Percentiles rank a stretch among this genome's conserved stretches.
Conservation (phyloP, 2,888 invertebrate species). For the Drosophila quinaria region DNA sequence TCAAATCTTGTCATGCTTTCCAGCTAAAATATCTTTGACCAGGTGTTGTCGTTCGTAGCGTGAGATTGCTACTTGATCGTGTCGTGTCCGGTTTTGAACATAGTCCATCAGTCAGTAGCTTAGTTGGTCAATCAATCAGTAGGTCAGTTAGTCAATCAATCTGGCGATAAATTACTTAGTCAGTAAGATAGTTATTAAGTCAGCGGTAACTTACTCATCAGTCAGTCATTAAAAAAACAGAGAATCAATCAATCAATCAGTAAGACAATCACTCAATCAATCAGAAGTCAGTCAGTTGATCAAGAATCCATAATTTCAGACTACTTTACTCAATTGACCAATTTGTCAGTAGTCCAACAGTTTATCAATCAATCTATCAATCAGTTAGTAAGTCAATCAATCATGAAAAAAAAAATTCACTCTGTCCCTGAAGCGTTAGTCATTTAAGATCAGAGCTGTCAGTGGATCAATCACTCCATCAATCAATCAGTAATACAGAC, state of each 20-base stretch:
- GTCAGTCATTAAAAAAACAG: background rate
- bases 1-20: constrained; percentile 29
- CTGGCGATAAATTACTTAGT: background rate
- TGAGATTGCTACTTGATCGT: constrained; percentile 8
- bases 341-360: background rate
- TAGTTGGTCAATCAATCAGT: background rate
- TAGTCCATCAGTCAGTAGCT: constrained; percentile 2
- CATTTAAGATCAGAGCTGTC: too few species aligned
- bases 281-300: background rate
- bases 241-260: background rate
- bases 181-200: background rate
- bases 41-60: constrained; percentile 15
- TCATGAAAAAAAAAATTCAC: too few species aligned
- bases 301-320: background rate
- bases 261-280: background rate
- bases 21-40: constrained; percentile 31
- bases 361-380: too few species aligned
- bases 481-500: background rate
- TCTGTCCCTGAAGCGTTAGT: too few species aligned
- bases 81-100: background rate
- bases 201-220: background rate
- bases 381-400: too few species aligned
- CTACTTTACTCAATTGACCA: background rate
- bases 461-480: too few species aligned
- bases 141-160: background rate